A percentile compares a stretch with the other conserved stretches of the same genome.
Conservation (phyloP, 2,888 invertebrate species). For the Selenia dentaria region DNA sequence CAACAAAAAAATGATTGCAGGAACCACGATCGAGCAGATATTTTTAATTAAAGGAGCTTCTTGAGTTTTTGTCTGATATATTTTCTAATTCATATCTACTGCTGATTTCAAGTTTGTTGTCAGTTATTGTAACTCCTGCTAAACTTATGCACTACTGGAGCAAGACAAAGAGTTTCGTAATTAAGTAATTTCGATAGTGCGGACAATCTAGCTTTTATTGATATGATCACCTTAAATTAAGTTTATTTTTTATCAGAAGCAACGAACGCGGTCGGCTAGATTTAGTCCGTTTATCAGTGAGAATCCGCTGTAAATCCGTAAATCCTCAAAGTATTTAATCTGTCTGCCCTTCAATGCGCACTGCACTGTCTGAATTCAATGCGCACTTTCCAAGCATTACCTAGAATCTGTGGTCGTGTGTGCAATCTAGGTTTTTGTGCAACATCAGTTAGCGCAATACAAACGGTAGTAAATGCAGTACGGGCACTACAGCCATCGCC, state of each 20-base stretch:
- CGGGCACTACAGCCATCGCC: not conserved
- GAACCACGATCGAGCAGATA: slow-evolving; percentile 11
- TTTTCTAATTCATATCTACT: slow-evolving; percentile 1
- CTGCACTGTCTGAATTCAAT: slow-evolving; percentile 22
- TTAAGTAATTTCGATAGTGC: no score
- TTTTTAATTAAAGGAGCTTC: slow-evolving; percentile 16
- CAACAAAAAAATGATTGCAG: slow-evolving; percentile 19
- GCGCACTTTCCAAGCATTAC: slow-evolving; percentile 27
- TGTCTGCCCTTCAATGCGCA: slow-evolving; percentile 19
- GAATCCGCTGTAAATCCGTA: slow-evolving; percentile 5
- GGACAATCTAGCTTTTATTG: no score
- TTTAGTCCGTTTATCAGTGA: no score
- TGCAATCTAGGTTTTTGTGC: slow-evolving; percentile 33
- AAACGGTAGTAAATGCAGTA: slow-evolving; percentile 11
- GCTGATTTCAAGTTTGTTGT: no score
- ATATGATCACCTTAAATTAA: no score
- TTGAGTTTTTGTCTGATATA: slow-evolving; percentile 1
- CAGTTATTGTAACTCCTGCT: no score
- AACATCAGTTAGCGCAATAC: slow-evolving; percentile 16
- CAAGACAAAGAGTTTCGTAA: no score
- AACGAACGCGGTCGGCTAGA: no score
- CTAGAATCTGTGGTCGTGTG: slow-evolving; percentile 26
- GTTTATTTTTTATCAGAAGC: no score
- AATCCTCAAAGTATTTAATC: slow-evolving; percentile 16
- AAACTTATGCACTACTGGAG: no score